Evolutionary conservation across 2,113 vertebrate genomes (phyloP).

Genomic region (Ardeotis arabs): DNA sequence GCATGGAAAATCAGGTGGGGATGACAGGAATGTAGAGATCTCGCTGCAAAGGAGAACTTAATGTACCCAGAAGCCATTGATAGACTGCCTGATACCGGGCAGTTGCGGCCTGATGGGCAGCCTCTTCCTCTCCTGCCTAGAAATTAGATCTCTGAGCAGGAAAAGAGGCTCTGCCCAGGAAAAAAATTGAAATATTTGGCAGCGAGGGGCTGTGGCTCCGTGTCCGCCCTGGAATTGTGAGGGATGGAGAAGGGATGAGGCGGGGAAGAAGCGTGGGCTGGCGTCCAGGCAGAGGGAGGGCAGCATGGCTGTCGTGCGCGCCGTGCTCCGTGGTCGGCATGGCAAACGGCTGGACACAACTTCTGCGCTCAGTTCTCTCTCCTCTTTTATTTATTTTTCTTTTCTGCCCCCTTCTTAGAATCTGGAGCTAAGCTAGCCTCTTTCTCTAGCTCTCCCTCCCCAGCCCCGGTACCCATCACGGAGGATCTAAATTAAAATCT

Average conservation of each 20-base stretch:
- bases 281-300: background rate
- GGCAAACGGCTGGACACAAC: background rate
- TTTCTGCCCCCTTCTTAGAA: background rate
- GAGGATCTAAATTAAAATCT: constrained; percentile 84
- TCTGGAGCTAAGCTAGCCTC: constrained; percentile 26
- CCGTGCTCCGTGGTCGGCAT: background rate
- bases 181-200: background rate
- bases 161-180: background rate
- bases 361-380: background rate
- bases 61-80: constrained; percentile 34
- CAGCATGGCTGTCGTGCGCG: rapidly evolving
- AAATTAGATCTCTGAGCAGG: background rate
- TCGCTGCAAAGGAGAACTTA: background rate
- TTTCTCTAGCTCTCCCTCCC: background rate
- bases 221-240: background rate
- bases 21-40: background rate
- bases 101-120: background rate
- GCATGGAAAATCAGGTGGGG: constrained; percentile 4
- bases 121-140: background rate
- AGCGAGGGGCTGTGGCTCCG: rapidly evolving
- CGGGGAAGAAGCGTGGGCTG: rapidly evolving
- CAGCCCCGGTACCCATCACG: constrained; percentile 42
- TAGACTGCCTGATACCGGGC: background rate
- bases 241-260: background rate
- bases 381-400: background rate